These are phyloP conservation scores for Microctenopoma steveboyesi DNA, from an alignment of 2,797 vertebrate species.

Conservation along the genomic window DNA sequence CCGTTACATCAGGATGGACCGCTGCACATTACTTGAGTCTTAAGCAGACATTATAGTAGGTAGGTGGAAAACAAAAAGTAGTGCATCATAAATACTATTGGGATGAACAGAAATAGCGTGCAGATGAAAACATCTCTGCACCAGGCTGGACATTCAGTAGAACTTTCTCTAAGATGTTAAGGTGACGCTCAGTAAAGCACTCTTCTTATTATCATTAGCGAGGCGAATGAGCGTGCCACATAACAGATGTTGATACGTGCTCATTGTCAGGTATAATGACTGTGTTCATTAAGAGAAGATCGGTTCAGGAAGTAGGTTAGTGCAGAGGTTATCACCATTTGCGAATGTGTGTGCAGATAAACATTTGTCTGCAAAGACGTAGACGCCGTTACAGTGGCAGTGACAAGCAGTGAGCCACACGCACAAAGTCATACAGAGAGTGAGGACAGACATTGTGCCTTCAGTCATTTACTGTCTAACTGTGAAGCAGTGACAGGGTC, in stretches of 20 bases:
- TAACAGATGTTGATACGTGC: conserved; percentile 34
- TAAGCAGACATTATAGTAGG: conserved; percentile 36
- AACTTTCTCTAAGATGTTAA: conserved; percentile 23
- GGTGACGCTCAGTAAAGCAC: conserved; percentile 51
- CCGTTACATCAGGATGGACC: conserved; percentile 49
- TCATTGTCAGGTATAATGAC: conserved; percentile 53
- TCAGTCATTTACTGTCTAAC: conserved; percentile 28
- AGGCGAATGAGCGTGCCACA: conserved; percentile 19
- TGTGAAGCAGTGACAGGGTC: conserved; percentile 19
- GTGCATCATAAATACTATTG: conserved; percentile 10
- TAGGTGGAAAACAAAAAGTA: conserved; percentile 21
- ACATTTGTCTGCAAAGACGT: conserved; percentile 2
- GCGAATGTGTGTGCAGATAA: not conserved
- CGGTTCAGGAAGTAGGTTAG: conserved; percentile 37
- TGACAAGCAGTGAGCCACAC: conserved; percentile 14
- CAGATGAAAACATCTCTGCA: conserved; percentile 28
- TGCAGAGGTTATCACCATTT: conserved; percentile 32
- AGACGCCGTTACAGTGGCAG: not conserved
- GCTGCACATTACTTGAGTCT: conserved; percentile 60
- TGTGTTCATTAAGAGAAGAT: conserved; percentile 64
- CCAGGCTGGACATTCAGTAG: conserved; percentile 5
- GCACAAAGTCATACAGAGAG: not conserved
- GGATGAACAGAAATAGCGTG: not conserved
- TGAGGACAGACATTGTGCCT: not conserved
- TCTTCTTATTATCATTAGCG: conserved; percentile 47